Evolutionary conservation across 2,797 vertebrate genomes (phyloP).

Genomic region (Allochrocebus solatus): DNA sequence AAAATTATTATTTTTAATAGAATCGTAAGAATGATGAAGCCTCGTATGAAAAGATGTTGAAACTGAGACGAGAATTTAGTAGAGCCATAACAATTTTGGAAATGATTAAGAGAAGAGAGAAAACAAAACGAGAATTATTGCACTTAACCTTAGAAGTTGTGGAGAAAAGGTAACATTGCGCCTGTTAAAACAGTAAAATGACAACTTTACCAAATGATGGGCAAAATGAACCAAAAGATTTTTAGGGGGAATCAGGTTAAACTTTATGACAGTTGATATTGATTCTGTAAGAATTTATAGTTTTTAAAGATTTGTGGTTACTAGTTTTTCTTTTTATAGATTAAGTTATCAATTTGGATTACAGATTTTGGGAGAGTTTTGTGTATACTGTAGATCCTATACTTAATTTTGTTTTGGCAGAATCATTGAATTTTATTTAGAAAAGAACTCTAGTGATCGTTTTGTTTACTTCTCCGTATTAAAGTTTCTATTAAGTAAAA

Average conservation of each 20-base stretch:
- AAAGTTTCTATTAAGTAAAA: constrained; percentile 9
- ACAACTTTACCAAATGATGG: neutral
- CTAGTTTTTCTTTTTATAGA: neutral
- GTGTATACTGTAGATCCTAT: neutral
- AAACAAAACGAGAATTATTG: constrained; percentile 93
- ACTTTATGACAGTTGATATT: constrained; percentile 1
- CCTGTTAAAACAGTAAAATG: neutral
- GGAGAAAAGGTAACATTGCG: constrained; percentile 90
- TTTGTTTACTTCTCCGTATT: neutral
- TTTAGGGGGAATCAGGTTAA: neutral
- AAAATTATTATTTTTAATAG: constrained; percentile 80
- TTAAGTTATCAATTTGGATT: neutral
- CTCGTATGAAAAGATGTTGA: constrained; percentile 96
- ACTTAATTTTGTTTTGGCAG: neutral
- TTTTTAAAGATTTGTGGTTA: neutral
- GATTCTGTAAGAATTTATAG: neutral
- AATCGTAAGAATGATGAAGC: constrained; percentile 97
- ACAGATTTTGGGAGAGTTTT: neutral
- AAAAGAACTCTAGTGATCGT: neutral
- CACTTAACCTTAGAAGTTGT: constrained; percentile 95
- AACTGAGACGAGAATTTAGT: constrained; percentile 94
- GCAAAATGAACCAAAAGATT: neutral
- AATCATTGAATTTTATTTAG: constrained; percentile 40
- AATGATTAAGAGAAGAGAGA: constrained; percentile 96
- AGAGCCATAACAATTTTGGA: constrained; percentile 95